Evolutionary conservation across 2,797 vertebrate genomes (phyloP).

Genomic region (Cyprinodon diabolis): DNA sequence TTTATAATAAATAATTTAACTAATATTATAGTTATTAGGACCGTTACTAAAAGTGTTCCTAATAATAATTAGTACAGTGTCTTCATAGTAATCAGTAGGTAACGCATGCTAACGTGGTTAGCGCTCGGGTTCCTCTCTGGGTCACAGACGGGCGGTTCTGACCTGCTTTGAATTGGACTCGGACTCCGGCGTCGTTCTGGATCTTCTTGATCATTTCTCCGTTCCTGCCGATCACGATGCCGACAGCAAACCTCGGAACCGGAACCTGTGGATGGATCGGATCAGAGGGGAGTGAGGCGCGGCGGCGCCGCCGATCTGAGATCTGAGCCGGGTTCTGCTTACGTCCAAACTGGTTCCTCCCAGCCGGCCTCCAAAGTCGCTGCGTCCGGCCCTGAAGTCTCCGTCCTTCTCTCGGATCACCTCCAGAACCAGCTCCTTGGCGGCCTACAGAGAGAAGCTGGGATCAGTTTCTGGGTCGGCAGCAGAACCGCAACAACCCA

Average conservation of each 20-base stretch:
- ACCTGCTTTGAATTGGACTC: slow-evolving; percentile 94
- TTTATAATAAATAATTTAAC: too few relatives aligned
- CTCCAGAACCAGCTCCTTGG: slow-evolving; percentile 94
- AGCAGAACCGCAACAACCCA: too few relatives aligned
- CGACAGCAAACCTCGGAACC: slow-evolving; percentile 94
- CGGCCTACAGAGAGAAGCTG: slow-evolving; percentile 84
- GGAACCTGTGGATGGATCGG: slow-evolving; percentile 83
- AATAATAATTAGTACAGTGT: too few relatives aligned
- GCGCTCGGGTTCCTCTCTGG: too few relatives aligned
- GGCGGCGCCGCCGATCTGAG: too few relatives aligned
- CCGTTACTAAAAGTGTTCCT: too few relatives aligned
- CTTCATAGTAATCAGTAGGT: too few relatives aligned
- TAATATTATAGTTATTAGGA: too few relatives aligned
- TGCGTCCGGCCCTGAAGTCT: slow-evolving; percentile 90
- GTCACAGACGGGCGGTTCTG: too few relatives aligned
- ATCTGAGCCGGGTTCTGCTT: slow-evolving; percentile 20
- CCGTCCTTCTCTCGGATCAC: slow-evolving; percentile 97
- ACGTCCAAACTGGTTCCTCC: slow-evolving; percentile 94
- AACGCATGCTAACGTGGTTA: too few relatives aligned
- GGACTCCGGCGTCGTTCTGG: slow-evolving; percentile 95
- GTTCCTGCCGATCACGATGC: slow-evolving; percentile 96
- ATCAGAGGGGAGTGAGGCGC: neutral
- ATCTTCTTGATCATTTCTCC: slow-evolving; percentile 99
- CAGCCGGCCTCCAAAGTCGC: slow-evolving; percentile 89
- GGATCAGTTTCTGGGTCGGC: neutral